Conservation (phyloP, 2,797 vertebrate species). For the Anguilla anguilla region DNA sequence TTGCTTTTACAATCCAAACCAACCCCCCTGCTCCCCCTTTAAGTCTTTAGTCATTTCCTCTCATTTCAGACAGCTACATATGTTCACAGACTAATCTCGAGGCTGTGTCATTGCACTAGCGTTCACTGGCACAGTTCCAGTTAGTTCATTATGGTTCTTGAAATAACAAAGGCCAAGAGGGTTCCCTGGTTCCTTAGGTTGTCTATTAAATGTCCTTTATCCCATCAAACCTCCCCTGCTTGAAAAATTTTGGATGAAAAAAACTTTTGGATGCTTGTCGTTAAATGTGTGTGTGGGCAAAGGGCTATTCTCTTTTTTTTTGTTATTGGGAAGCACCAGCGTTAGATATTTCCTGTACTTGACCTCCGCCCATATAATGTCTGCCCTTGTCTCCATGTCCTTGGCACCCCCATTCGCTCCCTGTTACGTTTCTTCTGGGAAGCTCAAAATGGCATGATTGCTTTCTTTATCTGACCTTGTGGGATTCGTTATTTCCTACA, state of each 20-base stretch:
- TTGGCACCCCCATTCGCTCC: constrained; percentile 5
- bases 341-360: constrained; percentile 27
- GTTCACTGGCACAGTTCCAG: background rate
- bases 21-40: background rate
- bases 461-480: constrained; percentile 8
- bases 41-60: background rate
- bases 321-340: background rate
- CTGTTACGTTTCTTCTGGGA: constrained; percentile 3
- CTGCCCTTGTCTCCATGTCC: background rate
- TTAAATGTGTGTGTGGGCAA: background rate
- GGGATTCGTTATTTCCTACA: background rate
- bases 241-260: background rate
- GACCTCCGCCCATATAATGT: constrained; percentile 7
- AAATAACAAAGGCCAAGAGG: background rate
- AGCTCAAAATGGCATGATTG: constrained; percentile 10
- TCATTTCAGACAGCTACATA: background rate
- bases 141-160: background rate
- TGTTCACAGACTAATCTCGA: constrained; percentile 1
- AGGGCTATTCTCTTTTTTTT: background rate
- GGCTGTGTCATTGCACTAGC: background rate
- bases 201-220: background rate
- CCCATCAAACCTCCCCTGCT: background rate
- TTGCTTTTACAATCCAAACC: background rate
- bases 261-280: background rate
- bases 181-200: background rate